phyloP scores from a whole-genome alignment of 2,888 invertebrate species.

The Vanessa cardui region DNA sequence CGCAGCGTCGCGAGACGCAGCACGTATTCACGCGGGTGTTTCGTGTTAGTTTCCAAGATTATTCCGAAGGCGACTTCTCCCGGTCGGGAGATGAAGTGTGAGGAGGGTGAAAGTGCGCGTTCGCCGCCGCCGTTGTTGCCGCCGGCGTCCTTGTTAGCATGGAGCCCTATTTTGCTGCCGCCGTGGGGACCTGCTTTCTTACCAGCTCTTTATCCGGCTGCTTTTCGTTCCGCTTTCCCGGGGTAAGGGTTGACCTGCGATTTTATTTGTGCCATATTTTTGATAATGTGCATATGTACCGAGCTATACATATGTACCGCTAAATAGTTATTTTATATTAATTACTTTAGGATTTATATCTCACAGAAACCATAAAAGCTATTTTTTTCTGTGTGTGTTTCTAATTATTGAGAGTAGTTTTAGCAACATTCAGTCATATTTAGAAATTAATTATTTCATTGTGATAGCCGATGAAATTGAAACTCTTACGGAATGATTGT shows the following conservation, averaged over 20 bases:
- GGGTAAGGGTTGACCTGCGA: conserved; percentile 82
- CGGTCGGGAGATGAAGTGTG: conserved; percentile 80
- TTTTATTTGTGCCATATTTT: background rate
- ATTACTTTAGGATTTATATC: too few species aligned
- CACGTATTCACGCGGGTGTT: conserved; percentile 73
- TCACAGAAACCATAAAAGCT: too few species aligned
- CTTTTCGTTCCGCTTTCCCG: conserved; percentile 87
- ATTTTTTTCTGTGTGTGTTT: too few species aligned
- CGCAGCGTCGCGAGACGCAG: conserved; percentile 77
- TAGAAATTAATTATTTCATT: too few species aligned
- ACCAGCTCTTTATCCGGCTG: conserved; percentile 88
- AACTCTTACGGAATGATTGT: background rate
- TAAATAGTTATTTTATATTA: too few species aligned
- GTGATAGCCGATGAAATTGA: too few species aligned
- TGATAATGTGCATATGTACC: too few species aligned
- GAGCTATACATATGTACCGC: too few species aligned
- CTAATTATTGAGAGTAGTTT: too few species aligned
- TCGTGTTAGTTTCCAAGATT: conserved; percentile 66
- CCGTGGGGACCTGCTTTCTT: conserved; percentile 89
- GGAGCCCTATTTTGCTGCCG: conserved; percentile 89
- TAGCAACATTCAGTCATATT: too few species aligned
- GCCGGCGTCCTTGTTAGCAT: conserved; percentile 86
- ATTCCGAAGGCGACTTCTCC: conserved; percentile 80
- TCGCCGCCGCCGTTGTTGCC: conserved; percentile 75
- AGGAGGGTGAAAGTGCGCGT: conserved; percentile 73